Percentiles rank a stretch among this genome's conserved stretches.
Conservation (phyloP, 1,140 invertebrate genomes). For the Ostrea denselamellosa region DNA sequence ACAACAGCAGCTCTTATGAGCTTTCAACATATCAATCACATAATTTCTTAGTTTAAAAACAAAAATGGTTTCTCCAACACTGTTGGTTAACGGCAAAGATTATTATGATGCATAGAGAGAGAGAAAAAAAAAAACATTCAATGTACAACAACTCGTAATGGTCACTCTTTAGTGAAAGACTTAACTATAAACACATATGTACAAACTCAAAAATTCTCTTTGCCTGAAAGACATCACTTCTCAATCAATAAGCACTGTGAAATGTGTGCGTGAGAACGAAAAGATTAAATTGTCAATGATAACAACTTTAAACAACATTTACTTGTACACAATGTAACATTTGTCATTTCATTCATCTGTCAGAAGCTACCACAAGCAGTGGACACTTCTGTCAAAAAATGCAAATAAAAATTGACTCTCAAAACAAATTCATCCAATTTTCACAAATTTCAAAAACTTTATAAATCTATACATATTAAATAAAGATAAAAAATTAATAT, state of each 20-base stretch:
- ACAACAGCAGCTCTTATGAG: background rate
- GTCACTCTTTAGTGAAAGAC: slow-evolving; percentile 37
- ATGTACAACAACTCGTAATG: slow-evolving; percentile 1
- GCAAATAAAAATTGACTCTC: background rate
- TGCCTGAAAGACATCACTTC: slow-evolving; percentile 29
- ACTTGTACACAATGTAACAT: background rate
- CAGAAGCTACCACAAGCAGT: no score
- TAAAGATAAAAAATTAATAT: background rate
- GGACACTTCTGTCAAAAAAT: no score
- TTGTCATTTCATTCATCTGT: no score
- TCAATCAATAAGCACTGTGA: slow-evolving; percentile 13
- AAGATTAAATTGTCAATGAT: background rate
- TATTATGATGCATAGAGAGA: slow-evolving; percentile 26
- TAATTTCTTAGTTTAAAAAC: slow-evolving; percentile 6
- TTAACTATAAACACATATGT: background rate
- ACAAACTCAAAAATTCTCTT: slow-evolving; percentile 13
- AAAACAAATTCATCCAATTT: background rate
- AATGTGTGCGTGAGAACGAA: slow-evolving; percentile 20
- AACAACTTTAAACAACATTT: slow-evolving; percentile 17
- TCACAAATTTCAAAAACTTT: background rate
- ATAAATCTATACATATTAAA: background rate
- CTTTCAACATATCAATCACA: background rate
- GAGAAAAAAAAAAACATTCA: background rate
- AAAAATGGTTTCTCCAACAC: slow-evolving; percentile 27
- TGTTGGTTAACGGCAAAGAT: background rate